Evolutionary conservation across 2,888 invertebrate species (phyloP), one percentile per base, ranked within the genome.

Genomic region (Meiosimyza platycephala): DNA sequence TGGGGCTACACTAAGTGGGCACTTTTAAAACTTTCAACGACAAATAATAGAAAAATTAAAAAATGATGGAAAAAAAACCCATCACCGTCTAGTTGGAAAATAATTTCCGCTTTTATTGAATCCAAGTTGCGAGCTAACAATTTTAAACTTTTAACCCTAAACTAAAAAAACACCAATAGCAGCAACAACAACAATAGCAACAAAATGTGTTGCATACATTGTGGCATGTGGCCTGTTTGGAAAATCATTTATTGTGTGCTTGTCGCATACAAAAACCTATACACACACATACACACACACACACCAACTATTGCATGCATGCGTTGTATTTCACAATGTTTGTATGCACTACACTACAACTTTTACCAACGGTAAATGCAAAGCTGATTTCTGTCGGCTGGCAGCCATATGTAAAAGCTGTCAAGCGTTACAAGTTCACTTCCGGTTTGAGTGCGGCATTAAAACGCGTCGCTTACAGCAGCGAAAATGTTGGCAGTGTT

Each of bases 391-490:
- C 69, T 51, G 62, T 51, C n/a, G 54, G 66, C 54, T 33, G 62
- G 60, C 69, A 69, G 69, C 69, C 62, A 69, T 69, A 69, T 69
- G 48, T 69, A 62, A 40, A 69, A 62, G 62, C 69, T 69, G 60
- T 69, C 69, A 69, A 69, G 51, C 62, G 69, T 69, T 69, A 51
- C 62, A 69, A 69, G 69, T 60, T 69, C 40, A 51, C 69, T 69
- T 62, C 69, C 69, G 62, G 67, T 57, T 48, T 67, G 50, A 40
- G 12, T 59, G 60, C 18, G 22, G 64, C 50, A 64, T 64, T 64
- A 51, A 64, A 28, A 64, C 33, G 64, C 51, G 51, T 22, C 51
- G 51, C 6, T 6, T 9, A 40, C 40, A 40, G 40, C 5, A 40
- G 40, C 40, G 6, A 40, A 40, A 40, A 40, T 40, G 7, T 40